These are phyloP conservation scores for Megaceryle maxima DNA, from an alignment of 2,113 vertebrate genomes.

Conservation along the genomic window DNA sequence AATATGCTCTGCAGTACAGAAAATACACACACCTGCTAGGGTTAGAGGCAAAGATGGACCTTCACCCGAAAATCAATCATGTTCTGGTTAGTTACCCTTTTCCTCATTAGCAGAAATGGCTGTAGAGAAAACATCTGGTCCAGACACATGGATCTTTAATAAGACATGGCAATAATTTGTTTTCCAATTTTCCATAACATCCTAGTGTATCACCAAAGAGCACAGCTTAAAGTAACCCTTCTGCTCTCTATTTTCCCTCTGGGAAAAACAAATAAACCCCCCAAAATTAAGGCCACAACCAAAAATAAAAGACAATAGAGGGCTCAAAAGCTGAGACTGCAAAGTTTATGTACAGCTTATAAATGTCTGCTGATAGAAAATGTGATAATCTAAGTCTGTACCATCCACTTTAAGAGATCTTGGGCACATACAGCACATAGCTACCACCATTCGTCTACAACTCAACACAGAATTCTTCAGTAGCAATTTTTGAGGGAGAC, in stretches of 20 bases:
- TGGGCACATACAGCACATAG: not conserved
- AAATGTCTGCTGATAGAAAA: not conserved
- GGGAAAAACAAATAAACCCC: too few relatives aligned
- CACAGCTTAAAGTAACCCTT: not conserved
- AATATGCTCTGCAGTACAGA: not conserved
- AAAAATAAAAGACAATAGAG: not conserved
- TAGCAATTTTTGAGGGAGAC: not conserved
- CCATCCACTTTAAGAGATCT: not conserved
- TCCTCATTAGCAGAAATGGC: slow-evolving; percentile 22
- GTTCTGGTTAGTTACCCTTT: slow-evolving; percentile 34
- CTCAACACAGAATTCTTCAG: not conserved
- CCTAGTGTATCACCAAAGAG: not conserved
- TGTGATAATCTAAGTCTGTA: not conserved
- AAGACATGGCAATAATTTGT: slow-evolving; percentile 44
- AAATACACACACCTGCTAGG: not conserved
- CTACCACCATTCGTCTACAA: not conserved
- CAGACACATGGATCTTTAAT: slow-evolving; percentile 36
- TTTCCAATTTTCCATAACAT: slow-evolving; percentile 32
- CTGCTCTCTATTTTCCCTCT: not conserved
- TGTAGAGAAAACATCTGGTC: slow-evolving; percentile 43
- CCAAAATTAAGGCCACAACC: not conserved
- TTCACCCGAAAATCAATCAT: slow-evolving; percentile 40
- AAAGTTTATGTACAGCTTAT: not conserved
- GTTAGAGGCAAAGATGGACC: not conserved
- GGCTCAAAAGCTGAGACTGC: not conserved